Evolutionary conservation across 92 coral and sea anemone genomes (phyloP).

Genomic region (Palythoa caribaeorum): DNA sequence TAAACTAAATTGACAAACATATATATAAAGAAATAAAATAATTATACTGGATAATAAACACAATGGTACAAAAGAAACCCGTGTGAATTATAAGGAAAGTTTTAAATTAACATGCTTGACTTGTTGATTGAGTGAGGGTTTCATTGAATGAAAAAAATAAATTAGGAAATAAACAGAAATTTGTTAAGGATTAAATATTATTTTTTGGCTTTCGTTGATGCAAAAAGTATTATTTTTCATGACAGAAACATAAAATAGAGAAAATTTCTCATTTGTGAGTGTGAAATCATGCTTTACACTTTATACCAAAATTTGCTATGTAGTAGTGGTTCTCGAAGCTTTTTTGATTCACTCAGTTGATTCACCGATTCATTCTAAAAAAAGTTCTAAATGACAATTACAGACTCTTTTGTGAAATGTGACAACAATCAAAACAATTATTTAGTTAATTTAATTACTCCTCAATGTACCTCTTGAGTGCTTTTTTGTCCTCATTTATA

Average conservation of each 20-base stretch:
- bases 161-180: slow-evolving; percentile 46
- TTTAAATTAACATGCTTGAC: too few relatives aligned
- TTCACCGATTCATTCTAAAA: slow-evolving; percentile 1
- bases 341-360: slow-evolving; percentile 49
- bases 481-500: slow-evolving; percentile 47
- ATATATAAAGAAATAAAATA: too few relatives aligned
- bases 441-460: neutral
- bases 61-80: too few relatives aligned
- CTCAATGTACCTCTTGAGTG: slow-evolving; percentile 24
- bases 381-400: slow-evolving; percentile 38
- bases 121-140: too few relatives aligned
- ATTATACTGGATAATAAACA: too few relatives aligned
- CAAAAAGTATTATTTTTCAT: slow-evolving; percentile 43
- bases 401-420: slow-evolving; percentile 41
- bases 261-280: slow-evolving; percentile 36
- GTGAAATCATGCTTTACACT: slow-evolving; percentile 39
- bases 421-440: slow-evolving; percentile 15
- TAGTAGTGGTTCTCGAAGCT: slow-evolving; percentile 50
- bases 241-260: slow-evolving; percentile 37
- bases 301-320: slow-evolving; percentile 40
- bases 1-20: too few relatives aligned
- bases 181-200: slow-evolving; percentile 41
- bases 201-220: slow-evolving; percentile 43
- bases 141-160: too few relatives aligned
- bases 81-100: too few relatives aligned